phyloP scores from a whole-genome alignment of 1,140 invertebrate genomes.

The Amphibalanus amphitrite region DNA sequence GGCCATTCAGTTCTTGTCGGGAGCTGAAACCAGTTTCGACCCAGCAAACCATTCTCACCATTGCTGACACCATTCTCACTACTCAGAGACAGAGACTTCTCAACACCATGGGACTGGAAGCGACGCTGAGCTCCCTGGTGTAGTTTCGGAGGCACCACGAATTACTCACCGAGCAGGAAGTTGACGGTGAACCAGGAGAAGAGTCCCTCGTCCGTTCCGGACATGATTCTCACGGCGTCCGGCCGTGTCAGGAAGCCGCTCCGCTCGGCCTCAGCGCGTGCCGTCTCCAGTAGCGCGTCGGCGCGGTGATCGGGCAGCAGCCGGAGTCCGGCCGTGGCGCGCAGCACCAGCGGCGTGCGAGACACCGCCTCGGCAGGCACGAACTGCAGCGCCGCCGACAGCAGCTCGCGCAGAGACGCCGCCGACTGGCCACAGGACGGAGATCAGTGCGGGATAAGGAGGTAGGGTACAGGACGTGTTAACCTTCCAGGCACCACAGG shows the following conservation, averaged over 20 bases:
- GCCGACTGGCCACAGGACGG: no score
- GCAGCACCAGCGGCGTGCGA: constrained; percentile 27
- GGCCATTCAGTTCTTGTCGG: no score
- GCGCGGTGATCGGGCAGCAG: constrained; percentile 58
- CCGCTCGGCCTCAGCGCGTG: constrained; percentile 41
- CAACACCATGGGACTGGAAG: no score
- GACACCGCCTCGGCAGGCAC: constrained; percentile 1
- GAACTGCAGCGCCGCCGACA: background rate
- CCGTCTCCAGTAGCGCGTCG: constrained; percentile 49
- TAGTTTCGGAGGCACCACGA: no score
- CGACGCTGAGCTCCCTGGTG: no score
- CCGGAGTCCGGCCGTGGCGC: constrained; percentile 69
- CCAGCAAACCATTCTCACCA: no score
- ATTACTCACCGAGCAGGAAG: constrained; percentile 52
- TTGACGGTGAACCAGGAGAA: constrained; percentile 91
- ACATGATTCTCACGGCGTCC: constrained; percentile 75
- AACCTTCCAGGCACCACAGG: no score
- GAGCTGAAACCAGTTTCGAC: no score
- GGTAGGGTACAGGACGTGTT: no score
- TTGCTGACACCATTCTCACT: no score
- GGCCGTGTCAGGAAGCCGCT: constrained; percentile 49
- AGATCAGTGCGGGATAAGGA: no score
- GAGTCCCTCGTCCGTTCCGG: constrained; percentile 80
- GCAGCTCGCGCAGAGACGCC: background rate
- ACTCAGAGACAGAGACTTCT: no score